phyloP scores from a whole-genome alignment of 2,113 vertebrate species.

The Butorides virescens region DNA sequence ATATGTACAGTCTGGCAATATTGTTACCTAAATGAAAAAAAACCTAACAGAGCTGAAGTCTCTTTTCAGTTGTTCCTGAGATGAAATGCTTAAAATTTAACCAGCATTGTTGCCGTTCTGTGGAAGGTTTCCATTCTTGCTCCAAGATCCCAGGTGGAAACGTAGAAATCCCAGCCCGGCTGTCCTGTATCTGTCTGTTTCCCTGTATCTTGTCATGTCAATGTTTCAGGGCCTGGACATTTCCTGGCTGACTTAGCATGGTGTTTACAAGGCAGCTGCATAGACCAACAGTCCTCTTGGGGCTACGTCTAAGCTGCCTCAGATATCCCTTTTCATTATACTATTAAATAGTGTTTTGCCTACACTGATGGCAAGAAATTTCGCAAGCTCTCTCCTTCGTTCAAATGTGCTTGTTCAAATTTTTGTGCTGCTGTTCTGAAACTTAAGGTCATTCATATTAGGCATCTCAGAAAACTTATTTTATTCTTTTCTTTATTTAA shows the following conservation, averaged over 20 bases:
- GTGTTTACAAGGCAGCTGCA: not conserved
- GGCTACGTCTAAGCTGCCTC: not conserved
- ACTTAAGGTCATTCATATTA: rapidly evolving
- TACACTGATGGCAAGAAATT: not conserved
- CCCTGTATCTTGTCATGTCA: not conserved
- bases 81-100: not conserved
- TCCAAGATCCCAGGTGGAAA: not conserved
- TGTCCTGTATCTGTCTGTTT: not conserved
- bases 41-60: not conserved
- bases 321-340: not conserved
- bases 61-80: not conserved
- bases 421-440: not conserved
- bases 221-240: not conserved
- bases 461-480: not conserved
- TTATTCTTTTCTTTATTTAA: not conserved
- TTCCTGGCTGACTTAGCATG: not conserved
- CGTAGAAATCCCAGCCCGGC: not conserved
- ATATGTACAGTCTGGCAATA: not conserved
- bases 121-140: not conserved
- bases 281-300: not conserved
- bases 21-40: not conserved
- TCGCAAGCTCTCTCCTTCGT: not conserved
- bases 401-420: not conserved
- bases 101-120: not conserved
- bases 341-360: not conserved